Evolutionary conservation across 2,113 vertebrate species (phyloP), one percentile per base, ranked within the genome.

Genomic region (Alethe diademata): DNA sequence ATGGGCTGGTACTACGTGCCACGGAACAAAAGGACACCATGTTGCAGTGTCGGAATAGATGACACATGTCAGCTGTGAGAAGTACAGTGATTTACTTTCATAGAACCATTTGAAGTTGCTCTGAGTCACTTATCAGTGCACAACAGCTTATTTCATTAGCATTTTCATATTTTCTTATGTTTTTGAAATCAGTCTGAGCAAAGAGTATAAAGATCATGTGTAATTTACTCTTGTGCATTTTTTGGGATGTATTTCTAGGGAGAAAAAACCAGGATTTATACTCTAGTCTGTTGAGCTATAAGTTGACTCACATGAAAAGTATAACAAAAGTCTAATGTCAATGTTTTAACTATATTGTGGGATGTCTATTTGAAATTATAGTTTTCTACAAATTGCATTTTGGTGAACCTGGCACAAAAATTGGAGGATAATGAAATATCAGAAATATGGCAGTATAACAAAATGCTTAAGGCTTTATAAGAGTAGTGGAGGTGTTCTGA

Each of bases 111-210:
- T 97, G 82, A 96, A 96, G 85, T 90, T 92, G 33, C 72, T 95
- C 78, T 64, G 51, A 96, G 83, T 92, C 73, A 97, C 92, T 97
- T 97, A 97, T 96, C 96, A 93, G 86, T 86, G 56, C 78, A 45
- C 65, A 78, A 71, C 97, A 97, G 97, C 90, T 92, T 93, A 91
- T 93, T 95, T 96, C 94, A 97, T 97, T 97, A 96, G 75, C 92
- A 97, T 97, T 97, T 96, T 88, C 54, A 70, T 84, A 91, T 89
- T 94, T 95, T 24, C 48, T 82, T 86, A 72, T 88, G 80, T 84
- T 96, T 94, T 90, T 75, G 70, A 94, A 93, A 89, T 78, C 58
- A 79, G 56, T 81, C 80, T 83, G 53, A 94, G 43, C 53, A 95
- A 97, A 93, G 35, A 93, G 35, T 57, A 81, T 67, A 93, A 96